Percentiles rank a stretch among this genome's conserved stretches.
Conservation (phyloP, 1,140 invertebrate species). For the Melipona quadrifasciata region DNA sequence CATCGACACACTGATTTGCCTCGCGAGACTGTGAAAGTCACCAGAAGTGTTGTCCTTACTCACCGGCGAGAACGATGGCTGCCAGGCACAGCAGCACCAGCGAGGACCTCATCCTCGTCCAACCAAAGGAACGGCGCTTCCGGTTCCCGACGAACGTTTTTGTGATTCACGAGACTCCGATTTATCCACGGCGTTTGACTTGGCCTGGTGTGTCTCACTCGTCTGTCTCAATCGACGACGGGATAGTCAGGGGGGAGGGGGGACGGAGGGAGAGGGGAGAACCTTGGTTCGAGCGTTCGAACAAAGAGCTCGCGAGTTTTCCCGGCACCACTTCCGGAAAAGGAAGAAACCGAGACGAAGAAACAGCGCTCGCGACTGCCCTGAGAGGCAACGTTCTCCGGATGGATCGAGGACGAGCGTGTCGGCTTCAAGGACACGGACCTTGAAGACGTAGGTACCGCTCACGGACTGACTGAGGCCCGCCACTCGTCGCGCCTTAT, state of each 20-base stretch:
- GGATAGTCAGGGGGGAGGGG: not conserved
- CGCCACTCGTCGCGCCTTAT: constrained; percentile 78
- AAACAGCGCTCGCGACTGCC: constrained; percentile 27
- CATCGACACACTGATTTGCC: not conserved
- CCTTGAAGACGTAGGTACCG: constrained; percentile 77
- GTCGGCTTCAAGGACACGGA: constrained; percentile 70
- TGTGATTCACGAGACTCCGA: not conserved
- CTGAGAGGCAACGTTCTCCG: not conserved
- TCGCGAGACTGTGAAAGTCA: too few relatives aligned
- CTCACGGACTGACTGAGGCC: constrained; percentile 78
- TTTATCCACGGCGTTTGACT: constrained; percentile 17
- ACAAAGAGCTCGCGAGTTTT: not conserved
- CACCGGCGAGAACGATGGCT: constrained; percentile 70
- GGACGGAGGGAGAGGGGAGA: too few relatives aligned
- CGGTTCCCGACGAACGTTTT: not conserved
- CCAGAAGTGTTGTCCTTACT: constrained; percentile 60
- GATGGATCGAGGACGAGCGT: constrained; percentile 20
- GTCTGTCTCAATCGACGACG: not conserved
- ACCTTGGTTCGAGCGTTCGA: not conserved
- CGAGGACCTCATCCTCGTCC: constrained; percentile 73
- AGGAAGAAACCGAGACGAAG: too few relatives aligned
- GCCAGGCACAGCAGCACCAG: constrained; percentile 72
- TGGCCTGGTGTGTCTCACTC: not conserved
- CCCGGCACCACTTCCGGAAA: constrained; percentile 24
- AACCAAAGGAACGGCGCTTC: not conserved